Evolutionary conservation across 2,888 invertebrate species (phyloP), one percentile per base, ranked within the genome.

Genomic region (Andrena bicolor): DNA sequence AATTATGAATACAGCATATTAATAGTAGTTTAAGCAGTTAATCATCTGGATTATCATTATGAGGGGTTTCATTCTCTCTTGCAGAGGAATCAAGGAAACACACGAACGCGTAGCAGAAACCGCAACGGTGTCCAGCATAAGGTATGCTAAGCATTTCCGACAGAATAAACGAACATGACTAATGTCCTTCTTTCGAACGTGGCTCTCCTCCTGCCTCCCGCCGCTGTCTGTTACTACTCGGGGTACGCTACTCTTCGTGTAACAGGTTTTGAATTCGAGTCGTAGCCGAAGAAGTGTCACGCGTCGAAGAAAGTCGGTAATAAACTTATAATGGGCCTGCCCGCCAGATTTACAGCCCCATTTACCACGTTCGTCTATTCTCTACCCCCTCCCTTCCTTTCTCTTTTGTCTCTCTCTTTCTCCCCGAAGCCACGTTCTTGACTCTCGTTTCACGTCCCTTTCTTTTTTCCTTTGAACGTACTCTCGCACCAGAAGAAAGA

Each of bases 291-390:
- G 86, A 90, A 90, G 89, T 90, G 90, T 90, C 90, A 90, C 90
- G 90, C 89, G 90, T 86, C 89, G 86, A 82, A 85, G 88, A 90
- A 90, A 87, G 85, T 85, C 83, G 84, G 91, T 91, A 90, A 91
- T 91, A 91, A 91, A 91, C 89, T 90, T 90, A 90, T 91, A 91
- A 91, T 91, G 88, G 90, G 85, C 87, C 88, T 89, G 86, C 83
- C 86, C 84, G 86, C 86, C 79, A 86, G 88, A 91, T 90, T 90
- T 91, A 91, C 91, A 87, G 86, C 84, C 85, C 84, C 86, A 87
- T 91, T 89, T 89, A 86, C 88, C 83, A 83, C 80, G 86, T 86
- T 89, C 76, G 77, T 81, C 75, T 76, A 73, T 63, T 60, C 66
- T 56, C 58, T 73, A 26, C 65, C 63, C 65, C 60, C n/a, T 61